Conservation (phyloP, 2,113 vertebrate genomes). For the Chauna torquata region DNA sequence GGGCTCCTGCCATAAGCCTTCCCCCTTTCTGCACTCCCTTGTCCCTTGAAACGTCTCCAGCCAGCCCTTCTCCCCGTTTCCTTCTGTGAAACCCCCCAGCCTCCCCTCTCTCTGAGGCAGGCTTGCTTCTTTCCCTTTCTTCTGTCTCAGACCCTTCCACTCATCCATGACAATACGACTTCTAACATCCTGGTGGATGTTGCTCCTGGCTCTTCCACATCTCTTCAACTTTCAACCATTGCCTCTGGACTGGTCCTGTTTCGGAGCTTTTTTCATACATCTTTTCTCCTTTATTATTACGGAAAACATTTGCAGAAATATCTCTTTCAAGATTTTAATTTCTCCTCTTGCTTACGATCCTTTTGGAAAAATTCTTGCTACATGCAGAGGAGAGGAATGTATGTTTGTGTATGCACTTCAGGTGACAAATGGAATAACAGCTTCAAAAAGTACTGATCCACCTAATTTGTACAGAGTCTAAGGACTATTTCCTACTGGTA, state of each 20-base stretch:
- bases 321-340: neutral
- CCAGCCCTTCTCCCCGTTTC: neutral
- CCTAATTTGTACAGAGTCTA: neutral
- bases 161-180: neutral
- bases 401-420: neutral
- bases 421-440: neutral
- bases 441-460: neutral
- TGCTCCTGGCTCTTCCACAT: neutral
- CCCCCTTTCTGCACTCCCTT: neutral
- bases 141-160: neutral
- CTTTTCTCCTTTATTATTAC: neutral
- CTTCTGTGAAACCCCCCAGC: neutral
- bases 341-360: neutral
- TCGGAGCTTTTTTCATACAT: neutral
- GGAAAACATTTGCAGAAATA: neutral
- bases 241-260: neutral
- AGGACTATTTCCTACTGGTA: neutral
- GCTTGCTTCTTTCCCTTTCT: neutral
- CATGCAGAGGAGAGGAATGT: neutral
- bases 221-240: neutral
- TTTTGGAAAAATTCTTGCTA: neutral
- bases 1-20: neutral
- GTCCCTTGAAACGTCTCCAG: neutral
- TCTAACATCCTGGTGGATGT: neutral
- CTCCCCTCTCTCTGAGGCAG: neutral